Base-by-base conservation (phyloP, 2,797 vertebrate genomes). In the Protosalanx chinensis region DNA sequence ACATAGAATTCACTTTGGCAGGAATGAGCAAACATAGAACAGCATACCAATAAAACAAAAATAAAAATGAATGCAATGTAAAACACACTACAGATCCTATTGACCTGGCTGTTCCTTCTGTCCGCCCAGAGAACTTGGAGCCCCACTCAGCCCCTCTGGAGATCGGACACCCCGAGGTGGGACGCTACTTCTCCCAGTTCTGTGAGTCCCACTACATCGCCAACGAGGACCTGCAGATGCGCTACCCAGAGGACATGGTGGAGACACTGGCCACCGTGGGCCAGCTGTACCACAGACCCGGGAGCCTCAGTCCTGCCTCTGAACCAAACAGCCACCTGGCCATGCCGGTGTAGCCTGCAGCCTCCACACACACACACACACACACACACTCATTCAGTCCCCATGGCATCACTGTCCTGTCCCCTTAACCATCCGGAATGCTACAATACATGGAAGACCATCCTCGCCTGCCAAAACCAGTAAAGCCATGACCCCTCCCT, bases 121-220 rank as follows among this genome's bases (percentile, higher is more conserved):
- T 33, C 70, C 33, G 5, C 29, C 23, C 85, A 99, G 97, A 99
- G 85, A 98, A 98, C 88, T 89, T 99, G 89, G 96, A 97, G 72
- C 93, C 94, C 33, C 96, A 97, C 67, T 88, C 93, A 0, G 91
- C 93, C 68, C 97, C 96, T 0, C 89, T 92, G 81, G 96, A 98
- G 90, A 98, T 99, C 76, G 93, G 92, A 3, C 97, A 99, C 89
- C 95, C 95, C 0, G 97, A 98, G 72, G 94, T 98, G 0, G 95
- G 95, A 3, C 97, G 96, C 77, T 98, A 99, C 77, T 99, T 99
- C 82, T 94, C 93, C 0, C 96, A 98, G 88, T 98, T 97, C 63
- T 86, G 92, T 0, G 91, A 94, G 78, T 83, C 89, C 0, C 92
- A 97, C 91, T 99, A 98, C 69, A 71, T 94, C 66, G 93, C 95